Evolutionary conservation across 2,797 vertebrate genomes (phyloP), one percentile per base, ranked within the genome.

Genomic region (Premnoplex brunnescens): DNA sequence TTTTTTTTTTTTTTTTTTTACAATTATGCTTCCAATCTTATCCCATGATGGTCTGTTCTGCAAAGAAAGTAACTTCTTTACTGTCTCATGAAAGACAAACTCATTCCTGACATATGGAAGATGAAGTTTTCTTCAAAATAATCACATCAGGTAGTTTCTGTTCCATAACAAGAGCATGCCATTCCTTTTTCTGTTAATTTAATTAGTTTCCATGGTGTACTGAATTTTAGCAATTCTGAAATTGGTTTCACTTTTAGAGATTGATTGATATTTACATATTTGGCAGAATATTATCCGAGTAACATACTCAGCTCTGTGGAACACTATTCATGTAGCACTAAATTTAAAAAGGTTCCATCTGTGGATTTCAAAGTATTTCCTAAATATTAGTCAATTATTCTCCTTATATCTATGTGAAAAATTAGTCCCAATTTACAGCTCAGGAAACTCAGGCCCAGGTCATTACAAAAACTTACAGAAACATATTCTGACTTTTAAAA

Each of bases 211-310:
- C 26, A 56, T 34, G 15, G 59, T 51, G 28, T 21, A 69, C 13
- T 71, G 63, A 76, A 24, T 63, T 90, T 83, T 56, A 73, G 22
- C 12, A 91, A 89, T 91, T 79, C 34, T 23, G 8, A 64, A 52
- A 80, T 93, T 78, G 36, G 55, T 93, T 95, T 89, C 52, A 30
- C 8, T 91, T 63, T 66, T 75, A 92, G 67, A 87, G 77, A 76
- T 59, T 85, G 76, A 89, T 56, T 80, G 59, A 86, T 75, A 63
- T 10, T 78, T 86, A 73, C 14, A 46, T 60, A 67, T 87, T 79
- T 95, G 74, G 68, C 51, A 89, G 85, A 91, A 66, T 88, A 68
- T 54, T 86, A 72, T 74, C 22, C 0, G 0, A 74, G 79, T 68
- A 76, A 52, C 24, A 60, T n/a, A 59, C 9, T 83, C 54, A 55